phyloP scores from a whole-genome alignment of 2,888 invertebrate species.

The Sympetrum striolatum region DNA sequence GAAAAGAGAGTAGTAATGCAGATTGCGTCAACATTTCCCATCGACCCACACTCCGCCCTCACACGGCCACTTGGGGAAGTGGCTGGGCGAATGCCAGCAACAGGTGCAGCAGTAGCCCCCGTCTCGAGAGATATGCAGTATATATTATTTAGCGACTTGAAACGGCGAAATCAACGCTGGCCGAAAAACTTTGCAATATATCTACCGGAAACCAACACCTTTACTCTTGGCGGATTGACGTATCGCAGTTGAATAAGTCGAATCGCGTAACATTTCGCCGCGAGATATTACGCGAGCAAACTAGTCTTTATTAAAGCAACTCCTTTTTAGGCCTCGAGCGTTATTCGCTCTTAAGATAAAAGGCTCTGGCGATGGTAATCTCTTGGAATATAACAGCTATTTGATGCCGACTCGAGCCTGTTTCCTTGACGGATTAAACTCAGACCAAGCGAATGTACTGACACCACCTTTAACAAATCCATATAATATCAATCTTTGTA shows the following conservation, averaged over 20 bases:
- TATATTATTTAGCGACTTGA: background rate
- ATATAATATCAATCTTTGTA: too few relatives aligned
- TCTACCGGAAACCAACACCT: background rate
- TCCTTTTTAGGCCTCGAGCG: background rate
- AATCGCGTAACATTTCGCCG: background rate
- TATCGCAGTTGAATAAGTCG: background rate
- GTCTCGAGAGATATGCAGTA: background rate
- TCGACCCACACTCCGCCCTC: conserved; percentile 1
- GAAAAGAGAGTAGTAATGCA: background rate
- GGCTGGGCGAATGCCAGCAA: conserved; percentile 18
- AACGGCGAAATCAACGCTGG: background rate
- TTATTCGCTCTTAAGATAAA: background rate
- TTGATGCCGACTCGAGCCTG: too few relatives aligned
- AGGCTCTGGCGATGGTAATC: too few relatives aligned
- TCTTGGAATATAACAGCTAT: too few relatives aligned
- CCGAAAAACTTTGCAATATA: background rate
- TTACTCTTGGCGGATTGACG: background rate
- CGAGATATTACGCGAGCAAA: background rate
- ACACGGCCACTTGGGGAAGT: conserved; percentile 15
- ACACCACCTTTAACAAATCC: too few relatives aligned
- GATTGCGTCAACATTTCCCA: background rate
- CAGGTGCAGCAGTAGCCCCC: conserved; percentile 33
- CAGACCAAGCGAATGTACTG: too few relatives aligned
- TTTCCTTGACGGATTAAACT: too few relatives aligned
- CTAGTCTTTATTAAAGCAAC: background rate